Percentiles rank a stretch among this genome's conserved stretches.
Conservation (phyloP, 2,888 invertebrate species). For the Proisotoma minuta region DNA sequence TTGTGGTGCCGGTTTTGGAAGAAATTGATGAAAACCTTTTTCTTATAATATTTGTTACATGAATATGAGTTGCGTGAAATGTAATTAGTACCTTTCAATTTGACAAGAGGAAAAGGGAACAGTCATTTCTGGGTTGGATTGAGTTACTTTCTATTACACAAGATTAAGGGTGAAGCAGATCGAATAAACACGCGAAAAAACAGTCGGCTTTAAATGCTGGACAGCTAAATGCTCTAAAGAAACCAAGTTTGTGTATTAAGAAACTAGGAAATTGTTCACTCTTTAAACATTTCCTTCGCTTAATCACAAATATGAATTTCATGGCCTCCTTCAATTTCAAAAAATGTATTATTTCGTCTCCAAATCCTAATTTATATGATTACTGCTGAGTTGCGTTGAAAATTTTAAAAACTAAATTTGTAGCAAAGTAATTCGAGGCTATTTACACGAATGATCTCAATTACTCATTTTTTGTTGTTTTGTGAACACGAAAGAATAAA, state of each 20-base stretch:
- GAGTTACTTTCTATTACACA: background rate
- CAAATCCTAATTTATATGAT: too few relatives aligned
- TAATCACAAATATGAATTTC: slow-evolving; percentile 5
- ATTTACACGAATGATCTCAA: too few relatives aligned
- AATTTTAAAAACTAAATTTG: too few relatives aligned
- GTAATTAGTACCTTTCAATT: slow-evolving; percentile 49
- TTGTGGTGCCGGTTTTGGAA: too few relatives aligned
- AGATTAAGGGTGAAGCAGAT: slow-evolving; percentile 11
- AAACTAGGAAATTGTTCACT: slow-evolving; percentile 1
- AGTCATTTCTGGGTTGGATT: background rate
- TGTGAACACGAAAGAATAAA: too few relatives aligned
- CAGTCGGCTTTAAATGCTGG: slow-evolving; percentile 26
- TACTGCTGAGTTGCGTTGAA: too few relatives aligned
- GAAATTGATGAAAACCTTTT: slow-evolving; percentile 15
- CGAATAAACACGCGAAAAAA: slow-evolving; percentile 42
- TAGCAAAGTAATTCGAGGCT: too few relatives aligned
- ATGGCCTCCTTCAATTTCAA: too few relatives aligned
- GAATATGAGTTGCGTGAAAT: slow-evolving; percentile 47
- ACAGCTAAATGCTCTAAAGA: slow-evolving; percentile 1
- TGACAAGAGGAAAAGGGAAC: slow-evolving; percentile 45
- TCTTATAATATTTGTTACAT: slow-evolving; percentile 10
- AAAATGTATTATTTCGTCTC: too few relatives aligned
- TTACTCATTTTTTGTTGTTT: too few relatives aligned
- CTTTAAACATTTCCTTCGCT: slow-evolving; percentile 1
- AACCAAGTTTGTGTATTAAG: background rate